A percentile compares a stretch with the other conserved stretches of the same genome.
These are phyloP conservation scores for Adelphocoris suturalis DNA, from an alignment of 2,888 invertebrate species.

Conservation along the genomic window DNA sequence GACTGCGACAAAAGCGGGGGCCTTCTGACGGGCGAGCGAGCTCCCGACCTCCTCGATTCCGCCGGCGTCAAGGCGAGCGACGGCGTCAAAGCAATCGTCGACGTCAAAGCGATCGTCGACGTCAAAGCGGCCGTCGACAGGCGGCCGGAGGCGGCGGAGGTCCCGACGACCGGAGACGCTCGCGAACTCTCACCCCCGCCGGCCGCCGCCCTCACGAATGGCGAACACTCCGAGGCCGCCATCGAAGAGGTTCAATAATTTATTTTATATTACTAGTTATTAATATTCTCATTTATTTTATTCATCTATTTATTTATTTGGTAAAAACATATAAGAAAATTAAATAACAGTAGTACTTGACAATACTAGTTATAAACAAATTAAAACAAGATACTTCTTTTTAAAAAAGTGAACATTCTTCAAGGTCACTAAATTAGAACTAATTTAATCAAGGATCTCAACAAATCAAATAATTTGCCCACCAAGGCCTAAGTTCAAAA, in stretches of 20 bases:
- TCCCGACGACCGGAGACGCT: background rate
- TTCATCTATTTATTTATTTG: too few species aligned
- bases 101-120: background rate
- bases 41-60: constrained; percentile 71
- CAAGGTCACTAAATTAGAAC: too few species aligned
- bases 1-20: constrained; percentile 76
- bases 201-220: constrained; percentile 50
- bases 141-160: background rate
- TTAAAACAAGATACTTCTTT: too few species aligned
- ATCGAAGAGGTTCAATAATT: constrained; percentile 21
- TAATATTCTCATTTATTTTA: too few species aligned
- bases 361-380: too few species aligned
- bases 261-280: background rate
- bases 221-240: constrained; percentile 53
- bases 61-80: constrained; percentile 6
- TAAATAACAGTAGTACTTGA: too few species aligned
- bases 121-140: background rate
- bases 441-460: too few species aligned
- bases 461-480: too few species aligned
- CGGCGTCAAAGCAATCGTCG: background rate
- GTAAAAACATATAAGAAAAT: too few species aligned
- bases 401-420: too few species aligned
- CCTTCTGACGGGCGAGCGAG: constrained; percentile 71
- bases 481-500: too few species aligned
- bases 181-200: background rate